Evolutionary conservation across 2,113 vertebrate species (phyloP).

Genomic region (Cyphotilapia sp.): DNA sequence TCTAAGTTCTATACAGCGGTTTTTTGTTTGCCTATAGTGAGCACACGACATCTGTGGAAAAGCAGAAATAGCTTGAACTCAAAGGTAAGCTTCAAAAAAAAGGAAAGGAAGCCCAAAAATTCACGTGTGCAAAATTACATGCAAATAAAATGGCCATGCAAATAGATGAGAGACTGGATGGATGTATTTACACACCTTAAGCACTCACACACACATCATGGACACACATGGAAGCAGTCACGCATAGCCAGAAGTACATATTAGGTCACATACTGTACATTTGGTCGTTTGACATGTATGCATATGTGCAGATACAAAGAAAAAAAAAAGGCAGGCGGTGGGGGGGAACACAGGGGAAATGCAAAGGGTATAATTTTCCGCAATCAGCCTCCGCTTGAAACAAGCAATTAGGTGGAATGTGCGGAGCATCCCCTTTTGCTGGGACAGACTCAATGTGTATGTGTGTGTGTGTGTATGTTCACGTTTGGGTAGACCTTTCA

Average conservation of each 20-base stretch:
- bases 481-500: conserved; percentile 47
- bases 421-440: conserved; percentile 70
- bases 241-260: background rate
- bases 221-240: background rate
- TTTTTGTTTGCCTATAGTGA: background rate
- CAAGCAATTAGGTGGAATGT: conserved; percentile 90
- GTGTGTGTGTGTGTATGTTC: conserved; percentile 34
- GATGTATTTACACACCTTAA: background rate
- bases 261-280: background rate
- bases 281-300: background rate
- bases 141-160: background rate
- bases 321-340: background rate
- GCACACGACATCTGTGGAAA: background rate
- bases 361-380: conserved; percentile 84
- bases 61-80: background rate
- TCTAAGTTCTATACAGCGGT: background rate
- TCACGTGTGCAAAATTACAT: background rate
- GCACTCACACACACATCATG: background rate
- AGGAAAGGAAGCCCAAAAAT: background rate
- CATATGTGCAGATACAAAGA: conserved; percentile 38
- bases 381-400: conserved; percentile 89
- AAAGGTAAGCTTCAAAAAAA: background rate
- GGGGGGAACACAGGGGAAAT: conserved; percentile 22
- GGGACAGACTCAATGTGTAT: conserved; percentile 1
- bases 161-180: background rate